Conservation (phyloP, 2,113 vertebrate genomes). For the Sebastes schlegelii region DNA sequence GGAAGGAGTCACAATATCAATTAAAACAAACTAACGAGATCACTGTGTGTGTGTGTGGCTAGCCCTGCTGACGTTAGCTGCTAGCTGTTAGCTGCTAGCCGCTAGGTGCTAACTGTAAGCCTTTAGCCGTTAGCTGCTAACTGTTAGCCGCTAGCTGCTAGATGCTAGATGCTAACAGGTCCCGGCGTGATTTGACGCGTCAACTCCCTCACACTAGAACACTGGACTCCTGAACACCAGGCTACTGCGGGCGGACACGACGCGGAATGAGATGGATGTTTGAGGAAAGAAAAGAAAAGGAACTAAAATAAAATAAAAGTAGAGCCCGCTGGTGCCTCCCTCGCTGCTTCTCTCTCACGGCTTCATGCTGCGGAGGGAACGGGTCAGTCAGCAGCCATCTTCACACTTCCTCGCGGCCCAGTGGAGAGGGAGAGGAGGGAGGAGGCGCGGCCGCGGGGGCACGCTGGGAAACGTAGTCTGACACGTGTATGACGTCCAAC, state of each 20-base stretch:
- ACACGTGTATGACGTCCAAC: fast-evolving
- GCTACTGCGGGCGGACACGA: slow-evolving; percentile 70
- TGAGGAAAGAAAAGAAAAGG: slow-evolving; percentile 84
- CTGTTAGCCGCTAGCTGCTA: slow-evolving; percentile 21
- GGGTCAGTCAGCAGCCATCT: slow-evolving; percentile 80
- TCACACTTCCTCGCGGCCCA: slow-evolving; percentile 87
- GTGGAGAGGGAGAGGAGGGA: slow-evolving; percentile 75
- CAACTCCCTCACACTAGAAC: slow-evolving; percentile 77
- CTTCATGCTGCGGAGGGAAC: slow-evolving; percentile 84
- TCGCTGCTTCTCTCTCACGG: slow-evolving; percentile 86
- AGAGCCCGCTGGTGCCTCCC: slow-evolving; percentile 85
- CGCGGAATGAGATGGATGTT: slow-evolving; percentile 84
- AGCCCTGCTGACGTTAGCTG: slow-evolving; percentile 55
- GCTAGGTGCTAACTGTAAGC: background rate
- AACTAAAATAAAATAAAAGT: slow-evolving; percentile 85
- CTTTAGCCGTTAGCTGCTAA: slow-evolving; percentile 65
- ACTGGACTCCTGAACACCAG: slow-evolving; percentile 64
- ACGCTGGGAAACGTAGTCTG: slow-evolving; percentile 72
- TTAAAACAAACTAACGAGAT: slow-evolving; percentile 54
- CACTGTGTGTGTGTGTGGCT: slow-evolving; percentile 41
- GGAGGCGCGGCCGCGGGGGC: slow-evolving; percentile 36
- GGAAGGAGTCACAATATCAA: slow-evolving; percentile 20
- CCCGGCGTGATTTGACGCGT: slow-evolving; percentile 87
- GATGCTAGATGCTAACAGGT: slow-evolving; percentile 78
- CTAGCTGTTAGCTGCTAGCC: slow-evolving; percentile 67